These are phyloP conservation scores for Kryptolebias ocellatus DNA, from an alignment of 2,797 vertebrate species.

Conservation along the genomic window DNA sequence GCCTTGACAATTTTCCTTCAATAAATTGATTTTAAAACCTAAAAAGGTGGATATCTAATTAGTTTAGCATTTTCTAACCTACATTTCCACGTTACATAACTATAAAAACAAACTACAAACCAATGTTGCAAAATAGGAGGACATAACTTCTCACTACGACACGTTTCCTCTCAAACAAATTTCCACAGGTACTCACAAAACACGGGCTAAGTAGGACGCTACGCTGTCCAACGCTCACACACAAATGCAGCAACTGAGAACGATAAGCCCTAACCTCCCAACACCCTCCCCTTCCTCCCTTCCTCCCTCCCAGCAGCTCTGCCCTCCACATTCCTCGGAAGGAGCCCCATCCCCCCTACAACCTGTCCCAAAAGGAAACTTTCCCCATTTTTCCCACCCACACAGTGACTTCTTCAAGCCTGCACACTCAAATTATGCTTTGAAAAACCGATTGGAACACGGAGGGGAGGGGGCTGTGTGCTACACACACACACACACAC, in stretches of 20 bases:
- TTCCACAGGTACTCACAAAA: conserved; percentile 47
- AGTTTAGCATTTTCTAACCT: too few relatives aligned
- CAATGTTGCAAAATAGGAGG: neutral
- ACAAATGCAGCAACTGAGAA: conserved; percentile 56
- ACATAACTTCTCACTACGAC: neutral
- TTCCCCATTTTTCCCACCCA: conserved; percentile 79
- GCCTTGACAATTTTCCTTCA: too few relatives aligned
- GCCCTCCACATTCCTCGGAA: conserved; percentile 86
- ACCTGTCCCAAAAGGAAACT: conserved; percentile 80
- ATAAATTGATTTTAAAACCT: too few relatives aligned
- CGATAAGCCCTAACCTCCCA: conserved; percentile 70
- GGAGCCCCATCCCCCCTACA: conserved; percentile 74
- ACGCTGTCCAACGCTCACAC: conserved; percentile 15
- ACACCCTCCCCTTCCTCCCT: conserved; percentile 69
- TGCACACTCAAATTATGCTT: conserved; percentile 62
- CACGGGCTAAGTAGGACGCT: conserved; percentile 53
- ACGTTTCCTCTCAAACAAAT: conserved; percentile 14
- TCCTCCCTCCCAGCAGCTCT: conserved; percentile 60
- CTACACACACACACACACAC: conserved; percentile 9
- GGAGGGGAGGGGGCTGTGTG: neutral
- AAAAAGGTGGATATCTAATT: too few relatives aligned
- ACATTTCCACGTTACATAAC: too few relatives aligned
- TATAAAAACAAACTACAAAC: too few relatives aligned
- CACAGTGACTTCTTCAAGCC: conserved; percentile 71
- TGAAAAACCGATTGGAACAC: conserved; percentile 48